Base-by-base conservation (phyloP, 2,888 invertebrate species). In the Tachina grossa region DNA sequence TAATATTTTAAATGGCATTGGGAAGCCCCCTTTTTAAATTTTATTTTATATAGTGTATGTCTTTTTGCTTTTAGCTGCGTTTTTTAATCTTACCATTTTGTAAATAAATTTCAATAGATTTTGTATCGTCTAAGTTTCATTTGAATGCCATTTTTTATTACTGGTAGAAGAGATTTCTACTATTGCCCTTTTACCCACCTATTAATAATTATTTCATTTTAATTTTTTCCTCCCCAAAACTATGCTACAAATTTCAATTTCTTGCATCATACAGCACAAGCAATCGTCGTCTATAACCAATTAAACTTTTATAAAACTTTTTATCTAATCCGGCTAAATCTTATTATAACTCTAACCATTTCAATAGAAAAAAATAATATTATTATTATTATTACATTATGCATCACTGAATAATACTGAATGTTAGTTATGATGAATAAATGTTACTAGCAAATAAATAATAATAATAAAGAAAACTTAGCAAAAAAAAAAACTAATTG, bases 241-340 rank as follows among this genome's bases (percentile, higher is more conserved):
- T 49, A 59, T 59, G 14, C 39, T 1, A 8, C 13, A 16, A 9
- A 39, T 13, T 47, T 47, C 9, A 9, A 10, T 19, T 74, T 39
- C n/a, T 41, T 1, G 0, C 45, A 14, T 16, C 49, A 10, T 74
- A 4, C 14, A 55, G 13, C n/a, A 8, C 19, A 9, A 31, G 43
- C 65, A 53, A n/a, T 76, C 45, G 11, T 65, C 45, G 9, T 65
- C 45, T 45, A 47, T 39, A 66, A 41, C 43, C 55, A 66, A 76
- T 76, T 76, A 66, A 76, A 76, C 47, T 66, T 66, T 66, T 10
- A 0, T 14, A 45, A 47, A 76, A 76, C 66, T 76, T 76, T 31
- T 55, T 43, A 13, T 19, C 47, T 75, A 39, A 57, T 66, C 19
- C 22, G 39, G 16, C 14, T 47, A 55, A 47, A 57, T 66, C 31